Base-by-base conservation (phyloP, 1,140 invertebrate genomes). In the Nephila pilipes region DNA sequence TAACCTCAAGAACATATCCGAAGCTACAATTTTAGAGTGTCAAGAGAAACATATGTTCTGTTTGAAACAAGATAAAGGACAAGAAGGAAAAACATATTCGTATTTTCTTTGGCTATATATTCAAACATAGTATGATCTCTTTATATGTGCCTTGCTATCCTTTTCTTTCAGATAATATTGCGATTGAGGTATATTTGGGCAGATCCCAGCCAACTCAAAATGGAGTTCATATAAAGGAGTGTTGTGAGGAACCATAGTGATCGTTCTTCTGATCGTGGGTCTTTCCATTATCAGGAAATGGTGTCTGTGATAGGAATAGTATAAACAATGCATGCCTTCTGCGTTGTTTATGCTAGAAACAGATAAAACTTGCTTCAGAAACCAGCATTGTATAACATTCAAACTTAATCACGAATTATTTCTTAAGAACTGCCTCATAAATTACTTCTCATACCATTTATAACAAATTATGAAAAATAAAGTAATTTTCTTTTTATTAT, bases 91-190 rank as follows among this genome's bases (percentile, higher is more conserved):
- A 46, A 46, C 46, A 2, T 55, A 54, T 32, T 22, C 3, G 25
- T 25, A 83, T 57, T 54, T 83, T 29, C 22, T 55, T 83, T n/a
- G 29, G 1, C 29, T 18, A 83, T 57, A 55, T 75, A 75, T 83
- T 57, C 80, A n/a, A 25, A 20, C 8, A 6, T 55, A 83, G 54
- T 54, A 83, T 83, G 38, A n/a, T 79, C 69, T 29, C 25, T 79
- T 25, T 55, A 83, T 32, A 83, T 63, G 55, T 63, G 36, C 25
- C n/a, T 63, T 87, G 36, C 25, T 87, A 36, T 16, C 29, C n/a
- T 87, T 46, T 87, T n/a, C 85, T 58, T 87, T 32, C 85, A 36
- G 85, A 87, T 87, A 87, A 87, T 87, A 87, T 60, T 87, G 55
- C 85, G 36, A 87, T 87, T 32, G 85, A 18, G 22, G 55, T 60